Conservation (phyloP, 2,113 vertebrate genomes). For the Sialia sialis region DNA sequence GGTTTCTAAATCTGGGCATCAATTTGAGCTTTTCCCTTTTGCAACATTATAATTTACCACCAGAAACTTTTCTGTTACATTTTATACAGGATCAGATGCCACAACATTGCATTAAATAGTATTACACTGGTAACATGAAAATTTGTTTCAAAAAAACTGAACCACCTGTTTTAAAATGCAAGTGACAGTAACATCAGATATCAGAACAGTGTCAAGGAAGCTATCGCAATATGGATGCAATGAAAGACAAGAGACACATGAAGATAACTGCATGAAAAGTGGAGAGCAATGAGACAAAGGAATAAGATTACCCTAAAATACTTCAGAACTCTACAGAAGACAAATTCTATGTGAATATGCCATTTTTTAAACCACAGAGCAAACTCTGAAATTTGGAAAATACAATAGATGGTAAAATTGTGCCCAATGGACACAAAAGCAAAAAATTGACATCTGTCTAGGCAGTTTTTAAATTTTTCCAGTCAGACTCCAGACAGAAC, state of each 20-base stretch:
- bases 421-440: accelerated
- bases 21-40: not conserved
- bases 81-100: not conserved
- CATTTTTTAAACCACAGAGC: not conserved
- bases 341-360: not conserved
- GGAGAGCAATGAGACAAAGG: not conserved
- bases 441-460: not conserved
- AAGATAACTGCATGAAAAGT: not conserved
- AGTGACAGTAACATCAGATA: not conserved
- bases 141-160: not conserved
- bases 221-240: not conserved
- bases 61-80: not conserved
- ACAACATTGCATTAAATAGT: not conserved
- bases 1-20: not conserved
- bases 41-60: not conserved
- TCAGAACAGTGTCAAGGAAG: not conserved
- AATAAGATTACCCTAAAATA: not conserved
- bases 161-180: not conserved
- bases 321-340: not conserved
- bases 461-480: not conserved
- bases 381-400: not conserved
- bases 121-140: not conserved
- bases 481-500: not conserved
- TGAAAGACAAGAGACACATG: not conserved
- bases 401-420: not conserved